phyloP scores from a whole-genome alignment of 1,140 invertebrate genomes.

The Chironomus striatipennis region DNA sequence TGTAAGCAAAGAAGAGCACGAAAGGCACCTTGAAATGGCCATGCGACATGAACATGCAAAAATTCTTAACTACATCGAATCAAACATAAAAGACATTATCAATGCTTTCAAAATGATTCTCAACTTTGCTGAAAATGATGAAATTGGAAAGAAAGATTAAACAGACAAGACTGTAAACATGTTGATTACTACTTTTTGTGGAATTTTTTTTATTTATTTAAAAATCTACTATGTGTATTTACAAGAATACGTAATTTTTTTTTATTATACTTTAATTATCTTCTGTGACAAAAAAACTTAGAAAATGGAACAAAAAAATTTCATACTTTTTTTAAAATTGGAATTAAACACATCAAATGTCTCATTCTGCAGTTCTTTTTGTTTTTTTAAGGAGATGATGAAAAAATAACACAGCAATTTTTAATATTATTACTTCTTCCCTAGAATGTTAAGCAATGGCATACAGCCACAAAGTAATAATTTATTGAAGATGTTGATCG shows the following conservation, averaged over 20 bases:
- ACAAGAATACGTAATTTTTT: neutral
- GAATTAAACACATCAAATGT: too few relatives aligned
- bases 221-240: neutral
- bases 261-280: too few relatives aligned
- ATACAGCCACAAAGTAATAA: too few relatives aligned
- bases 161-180: neutral
- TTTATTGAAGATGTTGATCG: constrained; percentile 56
- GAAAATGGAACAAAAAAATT: too few relatives aligned
- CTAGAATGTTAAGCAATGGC: too few relatives aligned
- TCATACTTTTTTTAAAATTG: too few relatives aligned
- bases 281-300: too few relatives aligned
- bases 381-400: too few relatives aligned
- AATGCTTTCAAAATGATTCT: neutral
- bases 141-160: neutral
- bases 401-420: too few relatives aligned
- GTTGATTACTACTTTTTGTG: neutral
- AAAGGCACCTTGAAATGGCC: neutral
- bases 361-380: too few relatives aligned
- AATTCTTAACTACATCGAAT: neutral
- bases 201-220: neutral
- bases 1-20: too few relatives aligned
- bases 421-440: too few relatives aligned
- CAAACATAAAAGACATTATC: neutral
- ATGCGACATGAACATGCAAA: neutral
- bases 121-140: neutral